Conservation (phyloP, 92 coral and sea anemone species). For the Heteractis magnifica region DNA sequence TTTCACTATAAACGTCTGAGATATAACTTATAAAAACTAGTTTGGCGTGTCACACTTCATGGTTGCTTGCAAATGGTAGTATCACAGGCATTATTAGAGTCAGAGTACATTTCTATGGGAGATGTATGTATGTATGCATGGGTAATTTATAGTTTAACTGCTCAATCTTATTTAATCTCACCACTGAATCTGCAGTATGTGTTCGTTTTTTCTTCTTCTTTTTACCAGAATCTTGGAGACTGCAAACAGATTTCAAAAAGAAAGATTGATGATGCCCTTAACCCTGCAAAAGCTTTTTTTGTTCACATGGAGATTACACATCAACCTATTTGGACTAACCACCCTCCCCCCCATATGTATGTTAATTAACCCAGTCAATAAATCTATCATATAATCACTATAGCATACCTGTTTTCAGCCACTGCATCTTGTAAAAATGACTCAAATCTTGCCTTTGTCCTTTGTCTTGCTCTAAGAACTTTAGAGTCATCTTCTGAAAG, state of each 20-base stretch:
- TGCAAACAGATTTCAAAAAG: not conserved
- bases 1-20: no score
- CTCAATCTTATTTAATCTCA: conserved; percentile 12
- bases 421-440: conserved; percentile 84
- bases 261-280: not conserved
- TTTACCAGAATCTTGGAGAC: conserved; percentile 67
- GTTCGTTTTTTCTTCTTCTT: conserved; percentile 80
- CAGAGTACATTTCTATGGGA: no score
- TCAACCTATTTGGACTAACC: no score
- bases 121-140: no score
- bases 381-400: not conserved
- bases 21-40: no score
- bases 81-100: no score
- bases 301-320: not conserved
- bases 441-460: conserved; percentile 82
- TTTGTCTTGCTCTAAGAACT: conserved; percentile 68
- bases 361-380: no score
- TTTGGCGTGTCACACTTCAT: no score
- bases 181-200: conserved; percentile 84
- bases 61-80: no score
- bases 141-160: no score
- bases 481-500: conserved; percentile 57
- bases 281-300: no score
- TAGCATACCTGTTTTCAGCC: conserved; percentile 63
- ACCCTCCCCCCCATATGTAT: no score